Base-by-base conservation (phyloP, 2,797 vertebrate genomes). In the Aldrovandia affinis region DNA sequence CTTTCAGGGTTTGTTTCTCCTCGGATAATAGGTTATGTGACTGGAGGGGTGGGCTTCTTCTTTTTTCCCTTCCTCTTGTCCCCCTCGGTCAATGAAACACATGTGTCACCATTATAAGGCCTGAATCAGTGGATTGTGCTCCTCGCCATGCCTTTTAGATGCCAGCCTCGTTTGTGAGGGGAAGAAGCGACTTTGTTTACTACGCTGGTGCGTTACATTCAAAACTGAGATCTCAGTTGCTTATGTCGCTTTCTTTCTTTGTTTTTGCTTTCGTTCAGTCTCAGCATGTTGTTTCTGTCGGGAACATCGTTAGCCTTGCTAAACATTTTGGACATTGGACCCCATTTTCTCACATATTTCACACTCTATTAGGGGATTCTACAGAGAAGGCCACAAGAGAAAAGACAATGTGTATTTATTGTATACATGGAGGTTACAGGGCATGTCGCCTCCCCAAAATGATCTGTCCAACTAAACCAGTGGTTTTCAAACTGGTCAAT, bases 61-160 rank as follows among this genome's bases (percentile, higher is more conserved):
- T 77, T 77, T 44, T 68, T 84, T 65, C 22, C 30, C 57, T 30
- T 47, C 18, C 73, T 77, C 44, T 81, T 22, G 20, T 91, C 92
- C 89, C 91, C 82, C 87, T 88, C 90, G 90, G 91, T 94, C 92
- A 93, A 92, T 92, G 92, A 92, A 92, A 90, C 92, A 92, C 92
- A 89, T 92, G 92, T 91, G 87, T 90, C 83, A 68, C 82, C 89
- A 80, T 80, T 84, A 79, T 80, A n/a, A 36, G 77, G 30, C 42
- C 61, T 79, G 83, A 84, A 84, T 84, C 59, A 57, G 77, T 30
- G 7, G 83, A 79, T 80, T 84, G 83, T 84, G 83, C 83, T 42
- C 42, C 63, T 63, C 0, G 54, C 75, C 28, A 15, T 78, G n/a
- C 39, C 59, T 52, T 78, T 54, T 59, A 65, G 52, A 52, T 30